Percentiles rank a stretch among this genome's conserved stretches.
Evolutionary conservation across 2,113 vertebrate species (phyloP).

Genomic region (Chlamydotis undulata): DNA sequence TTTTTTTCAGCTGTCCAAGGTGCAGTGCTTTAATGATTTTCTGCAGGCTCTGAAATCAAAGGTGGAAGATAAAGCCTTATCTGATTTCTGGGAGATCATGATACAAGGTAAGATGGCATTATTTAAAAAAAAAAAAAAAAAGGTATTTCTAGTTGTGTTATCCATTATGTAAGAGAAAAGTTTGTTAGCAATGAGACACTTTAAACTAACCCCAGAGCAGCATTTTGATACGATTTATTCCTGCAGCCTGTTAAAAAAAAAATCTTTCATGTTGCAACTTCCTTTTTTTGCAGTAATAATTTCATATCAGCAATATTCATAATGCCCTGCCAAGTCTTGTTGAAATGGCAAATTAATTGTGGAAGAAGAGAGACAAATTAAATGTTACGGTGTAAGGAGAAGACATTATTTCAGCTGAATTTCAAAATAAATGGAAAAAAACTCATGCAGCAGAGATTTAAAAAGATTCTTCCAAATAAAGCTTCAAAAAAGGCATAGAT

Average conservation of each 20-base stretch:
- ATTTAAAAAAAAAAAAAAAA: background rate
- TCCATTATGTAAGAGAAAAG: background rate
- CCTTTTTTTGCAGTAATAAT: background rate
- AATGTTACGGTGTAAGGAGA: background rate
- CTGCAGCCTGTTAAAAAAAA: background rate
- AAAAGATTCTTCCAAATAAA: conserved; percentile 38
- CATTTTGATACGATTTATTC: background rate
- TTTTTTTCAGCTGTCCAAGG: conserved; percentile 74
- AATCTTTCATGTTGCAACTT: background rate
- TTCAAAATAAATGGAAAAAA: conserved; percentile 21
- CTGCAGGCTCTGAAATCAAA: conserved; percentile 85
- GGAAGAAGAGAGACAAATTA: conserved; percentile 31
- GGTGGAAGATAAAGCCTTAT: conserved; percentile 80
- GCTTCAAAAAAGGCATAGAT: background rate
- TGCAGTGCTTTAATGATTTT: conserved; percentile 87
- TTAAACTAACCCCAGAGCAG: background rate
- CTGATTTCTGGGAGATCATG: conserved; percentile 93
- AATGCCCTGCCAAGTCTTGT: conserved; percentile 5
- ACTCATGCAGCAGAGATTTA: background rate
- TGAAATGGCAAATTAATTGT: conserved; percentile 35
- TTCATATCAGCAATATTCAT: background rate
- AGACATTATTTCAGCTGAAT: background rate
- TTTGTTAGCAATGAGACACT: background rate
- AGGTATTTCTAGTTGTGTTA: background rate
- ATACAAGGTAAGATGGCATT: conserved; percentile 80